Percentiles rank a stretch among this genome's conserved stretches.
Conservation (phyloP, 2,113 vertebrate genomes). For the Herpailurus yagouaroundi region DNA sequence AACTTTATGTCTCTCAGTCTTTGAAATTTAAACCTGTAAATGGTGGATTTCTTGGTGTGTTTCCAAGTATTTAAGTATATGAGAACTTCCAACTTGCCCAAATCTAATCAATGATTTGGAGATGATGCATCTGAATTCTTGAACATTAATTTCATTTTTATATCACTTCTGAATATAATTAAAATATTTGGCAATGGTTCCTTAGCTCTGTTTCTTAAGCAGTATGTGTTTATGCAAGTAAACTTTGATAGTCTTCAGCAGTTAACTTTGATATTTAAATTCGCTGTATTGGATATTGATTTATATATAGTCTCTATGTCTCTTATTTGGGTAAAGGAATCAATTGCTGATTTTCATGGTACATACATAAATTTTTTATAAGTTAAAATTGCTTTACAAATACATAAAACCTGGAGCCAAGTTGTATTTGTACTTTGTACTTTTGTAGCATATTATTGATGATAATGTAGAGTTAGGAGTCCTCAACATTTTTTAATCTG, state of each 20-base stretch:
- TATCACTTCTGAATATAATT: conserved; percentile 42
- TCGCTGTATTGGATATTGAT: not conserved
- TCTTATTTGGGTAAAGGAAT: conserved; percentile 28
- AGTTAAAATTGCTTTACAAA: conserved; percentile 38
- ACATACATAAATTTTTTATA: conserved; percentile 1
- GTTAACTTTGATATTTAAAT: conserved; percentile 31
- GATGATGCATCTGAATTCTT: not conserved
- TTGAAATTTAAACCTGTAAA: conserved; percentile 7
- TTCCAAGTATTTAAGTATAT: not conserved
- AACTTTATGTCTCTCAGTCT: not conserved
- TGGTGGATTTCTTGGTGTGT: not conserved
- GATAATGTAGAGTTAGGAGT: conserved; percentile 8
- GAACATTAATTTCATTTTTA: conserved; percentile 6
- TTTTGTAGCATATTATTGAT: not conserved
- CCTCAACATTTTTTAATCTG: not conserved
- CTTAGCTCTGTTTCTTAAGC: conserved; percentile 24
- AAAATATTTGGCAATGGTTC: not conserved
- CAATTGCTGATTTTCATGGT: not conserved
- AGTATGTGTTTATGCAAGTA: conserved; percentile 10
- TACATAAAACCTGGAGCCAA: not conserved
- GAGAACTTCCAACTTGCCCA: not conserved
- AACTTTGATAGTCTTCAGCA: conserved; percentile 20
- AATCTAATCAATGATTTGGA: not conserved
- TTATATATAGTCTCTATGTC: not conserved
- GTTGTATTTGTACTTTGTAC: not conserved